A percentile compares a stretch with the other conserved stretches of the same genome.
Evolutionary conservation across 2,888 invertebrate species (phyloP).

Genomic region (Caenorhabditis panamensis): DNA sequence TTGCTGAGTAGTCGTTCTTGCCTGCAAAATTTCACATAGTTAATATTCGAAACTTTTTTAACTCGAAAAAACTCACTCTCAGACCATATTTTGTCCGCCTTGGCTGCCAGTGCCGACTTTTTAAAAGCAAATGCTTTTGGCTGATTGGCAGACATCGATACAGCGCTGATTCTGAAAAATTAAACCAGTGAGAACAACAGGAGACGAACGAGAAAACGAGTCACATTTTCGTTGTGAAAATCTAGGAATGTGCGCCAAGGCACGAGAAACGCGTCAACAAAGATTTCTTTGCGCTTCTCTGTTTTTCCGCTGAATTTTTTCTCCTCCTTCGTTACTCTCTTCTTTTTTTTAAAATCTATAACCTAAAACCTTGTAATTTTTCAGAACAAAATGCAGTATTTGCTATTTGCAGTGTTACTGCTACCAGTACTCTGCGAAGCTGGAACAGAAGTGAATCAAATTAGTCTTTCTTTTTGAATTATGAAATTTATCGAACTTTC

Average conservation of each 20-base stretch:
- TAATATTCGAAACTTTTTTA: too few relatives aligned
- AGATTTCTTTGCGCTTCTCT: background rate
- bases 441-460: slow-evolving; percentile 39
- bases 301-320: slow-evolving; percentile 3
- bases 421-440: slow-evolving; percentile 1
- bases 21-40: slow-evolving; percentile 44
- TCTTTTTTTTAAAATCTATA: background rate
- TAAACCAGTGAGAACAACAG: background rate
- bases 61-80: slow-evolving; percentile 66
- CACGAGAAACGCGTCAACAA: slow-evolving; percentile 23
- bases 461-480: background rate
- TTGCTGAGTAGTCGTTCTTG: slow-evolving; percentile 59
- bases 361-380: background rate
- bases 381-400: slow-evolving; percentile 16
- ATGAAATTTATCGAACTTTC: background rate
- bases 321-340: slow-evolving; percentile 1
- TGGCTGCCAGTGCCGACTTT: slow-evolving; percentile 61
- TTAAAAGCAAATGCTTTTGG: slow-evolving; percentile 53
- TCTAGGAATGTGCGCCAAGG: background rate
- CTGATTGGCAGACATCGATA: slow-evolving; percentile 11
- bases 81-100: slow-evolving; percentile 68
- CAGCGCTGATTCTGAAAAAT: background rate
- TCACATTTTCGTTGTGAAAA: slow-evolving; percentile 14
- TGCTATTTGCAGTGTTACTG: background rate
- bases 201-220: background rate